A percentile compares a stretch with the other conserved stretches of the same genome.
Conservation (phyloP, 2,888 invertebrate genomes). For the Rhaphigaster nebulosa region DNA sequence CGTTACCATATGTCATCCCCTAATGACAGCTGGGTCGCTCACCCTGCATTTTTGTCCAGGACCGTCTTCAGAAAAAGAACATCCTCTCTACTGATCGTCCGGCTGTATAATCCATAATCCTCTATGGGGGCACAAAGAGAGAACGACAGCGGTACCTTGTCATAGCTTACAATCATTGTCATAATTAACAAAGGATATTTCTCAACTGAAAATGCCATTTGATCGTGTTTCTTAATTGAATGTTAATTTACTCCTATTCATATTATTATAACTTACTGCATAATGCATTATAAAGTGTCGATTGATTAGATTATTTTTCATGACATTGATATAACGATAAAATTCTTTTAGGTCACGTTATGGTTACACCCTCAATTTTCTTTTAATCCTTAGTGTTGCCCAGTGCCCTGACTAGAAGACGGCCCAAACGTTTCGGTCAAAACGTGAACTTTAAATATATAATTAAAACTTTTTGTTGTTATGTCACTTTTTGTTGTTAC, state of each 20-base stretch:
- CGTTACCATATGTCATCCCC: conserved; percentile 52
- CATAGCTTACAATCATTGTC: neutral
- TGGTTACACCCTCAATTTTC: too few species aligned
- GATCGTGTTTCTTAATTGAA: neutral
- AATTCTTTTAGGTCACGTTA: too few species aligned
- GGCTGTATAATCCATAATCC: conserved; percentile 45
- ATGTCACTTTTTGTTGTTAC: too few species aligned
- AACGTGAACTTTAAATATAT: too few species aligned
- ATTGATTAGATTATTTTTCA: too few species aligned
- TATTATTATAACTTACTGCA: neutral
- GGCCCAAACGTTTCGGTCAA: too few species aligned
- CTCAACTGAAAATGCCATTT: neutral
- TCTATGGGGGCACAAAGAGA: neutral
- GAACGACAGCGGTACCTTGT: conserved; percentile 6
- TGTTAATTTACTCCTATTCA: neutral
- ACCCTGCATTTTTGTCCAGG: conserved; percentile 52
- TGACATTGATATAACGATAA: neutral
- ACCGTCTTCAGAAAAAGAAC: conserved; percentile 39
- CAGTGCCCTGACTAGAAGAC: too few species aligned
- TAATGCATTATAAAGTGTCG: neutral
- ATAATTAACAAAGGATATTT: conserved; percentile 25
- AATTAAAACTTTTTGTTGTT: too few species aligned
- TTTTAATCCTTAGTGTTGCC: too few species aligned
- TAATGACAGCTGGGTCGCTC: conserved; percentile 55
- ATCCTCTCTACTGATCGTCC: neutral